Evolutionary conservation across 2,888 invertebrate species (phyloP), one percentile per base, ranked within the genome.

Genomic region (Bhutanitis thaidina): DNA sequence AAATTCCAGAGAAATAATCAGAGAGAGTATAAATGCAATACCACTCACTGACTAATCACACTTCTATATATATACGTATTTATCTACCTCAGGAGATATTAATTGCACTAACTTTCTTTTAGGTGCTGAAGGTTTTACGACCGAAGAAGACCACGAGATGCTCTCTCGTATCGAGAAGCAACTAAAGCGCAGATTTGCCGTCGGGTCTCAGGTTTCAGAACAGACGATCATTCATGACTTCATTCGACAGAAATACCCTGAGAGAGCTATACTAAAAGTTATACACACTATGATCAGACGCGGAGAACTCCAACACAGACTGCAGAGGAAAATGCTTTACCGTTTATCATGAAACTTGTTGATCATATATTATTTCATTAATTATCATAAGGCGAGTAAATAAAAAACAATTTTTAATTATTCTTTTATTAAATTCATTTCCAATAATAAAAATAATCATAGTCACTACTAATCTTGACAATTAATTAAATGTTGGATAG

Each of bases 51-150:
- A n/a, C n/a, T n/a, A n/a, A n/a, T n/a, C n/a, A n/a, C n/a, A n/a
- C n/a, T n/a, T n/a, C n/a, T n/a, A n/a, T n/a, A n/a, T n/a, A n/a
- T 20, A 3, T 20, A 20, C 5, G 20, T 3, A 2, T 20, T 20
- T 20, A 3, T 20, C 20, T 20, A 3, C 20, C 5, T 20, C 3
- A 2, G 8, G 8, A 27, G 1, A 27, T 27, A 27, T 27, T 27
- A 27, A 27, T 1, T 27, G 27, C 7, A 8, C n/a, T 27, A 27
- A 1, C 8, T 27, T 1, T 27, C 3, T 39, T 20, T 13, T 66
- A 95, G 97, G 97, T 39, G 97, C 96, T n/a, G 99, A 99, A 91
- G 99, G 99, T 7, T 99, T 99, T 75, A 98, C 98, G 0, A 93
- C 97, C 0, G 95, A 96, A 65, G 97, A 97, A 77, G 98, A 99